A percentile compares a stretch with the other conserved stretches of the same genome.
These are phyloP conservation scores for Pterostichus madidus DNA, from an alignment of 2,888 invertebrate genomes.

Conservation along the genomic window DNA sequence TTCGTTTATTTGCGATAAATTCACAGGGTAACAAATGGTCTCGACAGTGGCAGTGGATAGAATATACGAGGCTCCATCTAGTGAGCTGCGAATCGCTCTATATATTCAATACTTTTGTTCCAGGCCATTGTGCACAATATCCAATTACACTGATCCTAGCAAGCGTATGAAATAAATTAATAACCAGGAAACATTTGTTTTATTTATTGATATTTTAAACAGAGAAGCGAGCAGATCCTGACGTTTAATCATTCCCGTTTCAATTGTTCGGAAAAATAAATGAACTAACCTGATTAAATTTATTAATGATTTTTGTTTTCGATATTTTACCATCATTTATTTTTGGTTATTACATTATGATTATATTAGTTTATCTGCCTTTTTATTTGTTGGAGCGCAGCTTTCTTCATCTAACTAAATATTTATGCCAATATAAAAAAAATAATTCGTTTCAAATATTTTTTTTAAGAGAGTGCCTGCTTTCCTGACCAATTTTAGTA, in stretches of 20 bases:
- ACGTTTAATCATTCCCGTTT: conserved; percentile 54
- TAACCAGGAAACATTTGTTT: conserved; percentile 60
- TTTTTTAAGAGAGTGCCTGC: too few species aligned
- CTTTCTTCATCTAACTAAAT: too few species aligned
- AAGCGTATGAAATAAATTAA: conserved; percentile 46
- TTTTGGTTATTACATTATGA: background rate
- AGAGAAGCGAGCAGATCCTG: conserved; percentile 14
- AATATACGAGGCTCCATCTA: background rate
- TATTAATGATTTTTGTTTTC: background rate
- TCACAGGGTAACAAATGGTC: background rate
- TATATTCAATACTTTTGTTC: conserved; percentile 19
- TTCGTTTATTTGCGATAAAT: conserved; percentile 40
- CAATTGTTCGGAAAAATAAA: conserved; percentile 54
- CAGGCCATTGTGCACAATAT: conserved; percentile 30
- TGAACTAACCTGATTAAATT: conserved; percentile 27
- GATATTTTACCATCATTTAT: background rate
- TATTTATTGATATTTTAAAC: conserved; percentile 58
- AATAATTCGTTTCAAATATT: too few species aligned
- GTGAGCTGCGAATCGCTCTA: conserved; percentile 5
- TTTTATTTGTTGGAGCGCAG: too few species aligned
- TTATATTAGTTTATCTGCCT: too few species aligned
- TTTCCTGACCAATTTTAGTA: too few species aligned
- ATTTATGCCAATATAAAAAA: too few species aligned
- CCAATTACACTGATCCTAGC: conserved; percentile 47
- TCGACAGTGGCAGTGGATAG: background rate